Evolutionary conservation across 2,113 vertebrate genomes (phyloP).

Genomic region (Theristicus caerulescens): DNA sequence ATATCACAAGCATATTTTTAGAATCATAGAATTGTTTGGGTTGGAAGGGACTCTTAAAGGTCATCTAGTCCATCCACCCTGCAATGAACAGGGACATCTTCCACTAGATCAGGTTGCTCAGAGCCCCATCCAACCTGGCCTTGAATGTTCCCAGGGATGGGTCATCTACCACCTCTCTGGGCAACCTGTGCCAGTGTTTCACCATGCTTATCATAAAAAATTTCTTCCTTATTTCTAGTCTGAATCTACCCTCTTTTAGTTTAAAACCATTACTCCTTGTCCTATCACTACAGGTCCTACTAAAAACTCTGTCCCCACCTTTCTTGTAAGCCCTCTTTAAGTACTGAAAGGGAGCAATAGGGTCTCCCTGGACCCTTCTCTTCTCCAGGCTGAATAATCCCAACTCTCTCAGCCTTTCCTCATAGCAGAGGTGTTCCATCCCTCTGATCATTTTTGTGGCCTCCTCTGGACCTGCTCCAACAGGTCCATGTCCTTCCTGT

Average conservation of each 20-base stretch:
- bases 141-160: background rate
- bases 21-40: background rate
- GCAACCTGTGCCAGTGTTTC: background rate
- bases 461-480: background rate
- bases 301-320: background rate
- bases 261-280: background rate
- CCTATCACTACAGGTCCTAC: background rate
- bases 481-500: background rate
- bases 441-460: background rate
- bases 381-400: background rate
- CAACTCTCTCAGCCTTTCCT: background rate
- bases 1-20: background rate
- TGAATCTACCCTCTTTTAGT: background rate
- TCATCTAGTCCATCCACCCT: background rate
- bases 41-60: background rate
- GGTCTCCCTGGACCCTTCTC: background rate
- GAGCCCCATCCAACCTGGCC: background rate
- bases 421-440: background rate
- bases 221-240: background rate
- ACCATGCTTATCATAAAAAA: background rate
- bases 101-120: background rate
- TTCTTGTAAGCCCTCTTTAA: background rate
- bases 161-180: background rate
- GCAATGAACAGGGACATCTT: background rate
- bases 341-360: background rate